Evolutionary conservation across 2,113 vertebrate species (phyloP).

Genomic region (Calonectris borealis): DNA sequence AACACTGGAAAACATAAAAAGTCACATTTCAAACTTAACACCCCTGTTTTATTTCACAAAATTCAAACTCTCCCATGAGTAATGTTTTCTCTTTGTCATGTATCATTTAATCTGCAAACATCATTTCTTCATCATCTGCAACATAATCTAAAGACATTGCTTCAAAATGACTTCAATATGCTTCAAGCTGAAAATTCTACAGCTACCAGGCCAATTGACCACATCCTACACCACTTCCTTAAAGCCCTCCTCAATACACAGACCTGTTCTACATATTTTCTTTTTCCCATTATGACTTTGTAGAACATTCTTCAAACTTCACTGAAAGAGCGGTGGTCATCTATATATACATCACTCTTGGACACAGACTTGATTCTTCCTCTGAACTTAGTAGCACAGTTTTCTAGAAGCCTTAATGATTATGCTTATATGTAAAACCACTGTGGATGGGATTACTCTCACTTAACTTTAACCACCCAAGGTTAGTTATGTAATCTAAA

Average conservation of each 20-base stretch:
- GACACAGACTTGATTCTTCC: neutral
- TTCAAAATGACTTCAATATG: neutral
- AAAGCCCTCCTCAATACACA: neutral
- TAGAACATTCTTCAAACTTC: neutral
- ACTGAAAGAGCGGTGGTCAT: neutral
- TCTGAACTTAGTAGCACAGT: neutral
- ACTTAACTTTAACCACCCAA: neutral
- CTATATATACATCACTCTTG: neutral
- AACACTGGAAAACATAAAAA: neutral
- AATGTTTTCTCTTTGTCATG: neutral
- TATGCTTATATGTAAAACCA: neutral
- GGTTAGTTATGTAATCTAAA: neutral
- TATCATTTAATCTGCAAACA: neutral
- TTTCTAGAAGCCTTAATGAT: neutral
- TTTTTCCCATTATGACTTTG: neutral
- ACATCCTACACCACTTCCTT: neutral
- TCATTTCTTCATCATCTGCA: neutral
- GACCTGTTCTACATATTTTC: neutral
- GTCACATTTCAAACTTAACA: neutral
- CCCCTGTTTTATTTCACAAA: neutral
- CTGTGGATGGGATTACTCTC: neutral
- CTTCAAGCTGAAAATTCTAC: neutral
- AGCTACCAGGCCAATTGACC: neutral
- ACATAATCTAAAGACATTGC: neutral
- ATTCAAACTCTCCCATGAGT: neutral